Evolutionary conservation across 2,888 invertebrate species (phyloP), one percentile per base, ranked within the genome.

Genomic region (Ophion ventricosus): DNA sequence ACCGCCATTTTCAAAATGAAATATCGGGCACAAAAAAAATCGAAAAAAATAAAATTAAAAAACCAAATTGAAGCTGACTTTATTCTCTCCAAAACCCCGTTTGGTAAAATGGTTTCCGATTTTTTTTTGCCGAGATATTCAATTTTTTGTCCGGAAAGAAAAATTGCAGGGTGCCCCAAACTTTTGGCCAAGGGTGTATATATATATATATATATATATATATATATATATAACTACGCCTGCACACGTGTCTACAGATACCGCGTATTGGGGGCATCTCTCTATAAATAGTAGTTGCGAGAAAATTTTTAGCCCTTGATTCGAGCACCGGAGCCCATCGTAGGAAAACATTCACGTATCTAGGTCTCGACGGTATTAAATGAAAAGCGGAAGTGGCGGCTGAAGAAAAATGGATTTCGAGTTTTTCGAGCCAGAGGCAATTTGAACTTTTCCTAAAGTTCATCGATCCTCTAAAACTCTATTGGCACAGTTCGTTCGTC

Each of bases 281-380:
- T 90, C 93, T 93, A 93, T 92, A 92, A 92, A 93, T 93, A 93
- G 93, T 90, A 64, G 89, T 88, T 86, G 67, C 88, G 88, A 91
- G 91, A 91, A 92, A 91, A 92, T 92, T 91, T 92, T 92, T 92
- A 92, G 93, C 93, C 93, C 93, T 93, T 93, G 92, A 92, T 92
- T 89, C 89, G 87, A 86, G 88, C 89, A 87, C 87, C 80, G 85
- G 86, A 79, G 75, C 79, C 80, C 75, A 82, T 73, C 82, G 67
- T 80, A 77, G 80, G 49, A 67, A 74, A 80, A 72, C 76, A 69
- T 82, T 85, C 82, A 76, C 83, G 85, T 84, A 90, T 90, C 88
- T 88, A 86, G 86, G 88, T 88, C 90, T 89, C 83, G 64, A 23
- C 59, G 49, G 61, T 57, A 40, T 63, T 23, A 67, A 56, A 69